These are phyloP conservation scores for Fregata magnificens DNA, from an alignment of 2,113 vertebrate species.

Conservation along the genomic window DNA sequence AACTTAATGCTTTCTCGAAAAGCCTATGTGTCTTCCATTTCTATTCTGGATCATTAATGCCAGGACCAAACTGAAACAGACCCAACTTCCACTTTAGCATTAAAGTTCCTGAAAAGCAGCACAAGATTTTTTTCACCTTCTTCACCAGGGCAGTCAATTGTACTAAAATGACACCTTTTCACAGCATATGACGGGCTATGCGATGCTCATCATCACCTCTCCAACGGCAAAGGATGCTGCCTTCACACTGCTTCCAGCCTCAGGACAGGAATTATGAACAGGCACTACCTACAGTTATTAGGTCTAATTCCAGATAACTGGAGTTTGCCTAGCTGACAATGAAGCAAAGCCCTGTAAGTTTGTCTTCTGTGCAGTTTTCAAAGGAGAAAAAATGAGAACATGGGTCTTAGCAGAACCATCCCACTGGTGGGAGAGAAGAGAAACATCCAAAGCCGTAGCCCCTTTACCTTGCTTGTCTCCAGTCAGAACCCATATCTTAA, in stretches of 20 bases:
- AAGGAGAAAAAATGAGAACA: neutral
- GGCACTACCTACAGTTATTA: neutral
- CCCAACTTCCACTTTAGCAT: neutral
- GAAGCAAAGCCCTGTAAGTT: neutral
- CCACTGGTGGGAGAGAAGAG: neutral
- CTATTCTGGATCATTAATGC: neutral
- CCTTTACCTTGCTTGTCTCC: slow-evolving; percentile 93
- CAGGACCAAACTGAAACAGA: neutral
- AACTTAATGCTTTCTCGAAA: neutral
- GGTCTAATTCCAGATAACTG: neutral
- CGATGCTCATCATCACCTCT: neutral
- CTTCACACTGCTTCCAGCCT: neutral
- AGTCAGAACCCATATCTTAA: slow-evolving; percentile 95
- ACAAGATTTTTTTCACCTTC: neutral
- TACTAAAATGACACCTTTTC: neutral
- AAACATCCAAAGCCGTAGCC: neutral
- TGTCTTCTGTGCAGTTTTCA: neutral
- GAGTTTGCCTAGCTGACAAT: neutral
- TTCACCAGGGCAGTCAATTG: neutral
- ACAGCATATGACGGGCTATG: neutral
- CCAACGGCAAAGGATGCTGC: neutral
- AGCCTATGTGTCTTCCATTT: neutral
- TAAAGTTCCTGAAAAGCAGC: neutral
- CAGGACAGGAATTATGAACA: neutral
- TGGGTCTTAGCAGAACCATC: neutral